Evolutionary conservation across 2,888 invertebrate genomes (phyloP).

Genomic region (Trichopria drosophilae): DNA sequence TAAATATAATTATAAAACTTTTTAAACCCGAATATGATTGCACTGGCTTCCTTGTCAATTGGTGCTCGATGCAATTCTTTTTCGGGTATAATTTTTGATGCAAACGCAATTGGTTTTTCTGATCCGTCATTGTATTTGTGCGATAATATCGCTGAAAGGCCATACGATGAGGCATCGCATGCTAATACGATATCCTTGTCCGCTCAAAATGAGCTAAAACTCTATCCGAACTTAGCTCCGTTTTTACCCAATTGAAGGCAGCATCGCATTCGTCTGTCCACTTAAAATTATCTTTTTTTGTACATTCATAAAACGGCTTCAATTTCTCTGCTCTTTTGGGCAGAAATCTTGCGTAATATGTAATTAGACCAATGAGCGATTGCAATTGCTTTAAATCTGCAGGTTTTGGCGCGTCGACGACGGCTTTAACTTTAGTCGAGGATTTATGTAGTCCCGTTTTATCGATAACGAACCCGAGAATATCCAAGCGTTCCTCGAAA

Average conservation of each 20-base stretch:
- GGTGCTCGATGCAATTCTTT: slow-evolving; percentile 17
- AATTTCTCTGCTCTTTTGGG: slow-evolving; percentile 41
- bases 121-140: slow-evolving; percentile 17
- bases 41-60: slow-evolving; percentile 27
- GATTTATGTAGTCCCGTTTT: slow-evolving; percentile 13
- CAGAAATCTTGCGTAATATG: slow-evolving; percentile 49
- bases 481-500: slow-evolving; percentile 38
- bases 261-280: slow-evolving; percentile 7
- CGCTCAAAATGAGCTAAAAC: not conserved
- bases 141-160: slow-evolving; percentile 17
- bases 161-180: slow-evolving; percentile 7
- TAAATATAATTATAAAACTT: slow-evolving; percentile 23
- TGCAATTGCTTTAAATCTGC: slow-evolving; percentile 10
- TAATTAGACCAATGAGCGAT: slow-evolving; percentile 43
- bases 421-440: slow-evolving; percentile 20
- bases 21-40: slow-evolving; percentile 29
- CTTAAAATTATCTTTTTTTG: slow-evolving; percentile 36
- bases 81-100: slow-evolving; percentile 19
- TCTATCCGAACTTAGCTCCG: slow-evolving; percentile 5
- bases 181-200: slow-evolving; percentile 13
- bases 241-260: slow-evolving; percentile 12
- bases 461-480: slow-evolving; percentile 24
- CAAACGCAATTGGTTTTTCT: slow-evolving; percentile 26
- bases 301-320: slow-evolving; percentile 41
- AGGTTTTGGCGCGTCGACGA: slow-evolving; percentile 17